Percentiles rank a stretch among this genome's conserved stretches.
Evolutionary conservation across 2,797 vertebrate genomes (phyloP).

Genomic region (Cossypha heuglini): DNA sequence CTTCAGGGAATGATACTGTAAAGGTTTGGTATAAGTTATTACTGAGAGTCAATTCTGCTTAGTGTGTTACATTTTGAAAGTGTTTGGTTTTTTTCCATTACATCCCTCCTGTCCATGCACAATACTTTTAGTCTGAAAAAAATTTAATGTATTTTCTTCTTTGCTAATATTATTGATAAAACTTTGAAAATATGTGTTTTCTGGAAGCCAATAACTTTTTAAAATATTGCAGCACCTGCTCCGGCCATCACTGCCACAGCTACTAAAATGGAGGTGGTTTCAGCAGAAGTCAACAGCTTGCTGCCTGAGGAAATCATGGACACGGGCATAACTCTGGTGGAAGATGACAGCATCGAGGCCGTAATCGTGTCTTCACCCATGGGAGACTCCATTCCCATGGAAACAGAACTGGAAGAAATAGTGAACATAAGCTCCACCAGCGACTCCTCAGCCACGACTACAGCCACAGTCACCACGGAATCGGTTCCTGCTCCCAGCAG

Average conservation of each 20-base stretch:
- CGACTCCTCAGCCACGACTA: slow-evolving; percentile 48
- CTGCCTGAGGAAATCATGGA: slow-evolving; percentile 99
- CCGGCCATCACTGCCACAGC: slow-evolving; percentile 55
- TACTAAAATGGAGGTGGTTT: slow-evolving; percentile 91
- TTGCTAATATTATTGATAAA: not conserved
- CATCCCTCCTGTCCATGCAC: not conserved
- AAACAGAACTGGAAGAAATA: slow-evolving; percentile 91
- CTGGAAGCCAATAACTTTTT: slow-evolving; percentile 44
- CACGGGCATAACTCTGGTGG: slow-evolving; percentile 86
- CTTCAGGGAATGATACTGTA: not conserved
- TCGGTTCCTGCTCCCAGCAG: slow-evolving; percentile 66
- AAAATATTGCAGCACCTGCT: slow-evolving; percentile 67
- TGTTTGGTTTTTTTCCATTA: fast-evolving
- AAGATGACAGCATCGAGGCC: slow-evolving; percentile 81
- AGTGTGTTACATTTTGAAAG: not conserved
- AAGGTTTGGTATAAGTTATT: not conserved
- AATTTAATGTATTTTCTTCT: not conserved
- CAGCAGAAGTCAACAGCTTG: slow-evolving; percentile 95
- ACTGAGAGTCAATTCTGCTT: not conserved
- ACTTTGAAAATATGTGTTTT: not conserved
- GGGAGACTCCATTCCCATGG: slow-evolving; percentile 87
- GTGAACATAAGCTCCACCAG: slow-evolving; percentile 75
- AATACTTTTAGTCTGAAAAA: not conserved
- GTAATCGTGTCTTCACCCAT: slow-evolving; percentile 77
- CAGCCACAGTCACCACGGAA: slow-evolving; percentile 60